Conservation (phyloP, 2,888 invertebrate species). For the Synergus laeviventris region DNA sequence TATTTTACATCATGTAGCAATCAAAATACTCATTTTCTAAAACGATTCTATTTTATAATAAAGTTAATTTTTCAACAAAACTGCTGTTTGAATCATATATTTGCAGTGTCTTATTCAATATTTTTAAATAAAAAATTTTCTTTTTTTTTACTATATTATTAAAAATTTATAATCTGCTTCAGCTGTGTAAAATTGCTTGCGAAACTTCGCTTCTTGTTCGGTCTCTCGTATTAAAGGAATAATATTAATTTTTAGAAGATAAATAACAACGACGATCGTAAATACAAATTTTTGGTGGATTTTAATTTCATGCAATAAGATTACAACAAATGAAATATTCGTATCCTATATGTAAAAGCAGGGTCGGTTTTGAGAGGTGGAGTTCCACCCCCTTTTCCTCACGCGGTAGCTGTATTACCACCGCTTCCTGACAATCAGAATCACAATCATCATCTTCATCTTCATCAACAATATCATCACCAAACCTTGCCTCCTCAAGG, state of each 20-base stretch:
- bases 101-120: neutral
- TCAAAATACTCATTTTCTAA: too few relatives aligned
- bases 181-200: conserved; percentile 16
- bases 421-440: conserved; percentile 76
- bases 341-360: conserved; percentile 59
- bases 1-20: neutral
- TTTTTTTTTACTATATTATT: neutral
- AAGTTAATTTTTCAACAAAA: neutral
- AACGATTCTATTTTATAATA: neutral
- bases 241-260: neutral
- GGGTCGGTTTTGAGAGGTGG: conserved; percentile 73
- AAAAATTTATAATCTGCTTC: conserved; percentile 22
- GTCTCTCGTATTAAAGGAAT: neutral
- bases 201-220: conserved; percentile 19
- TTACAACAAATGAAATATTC: conserved; percentile 4
- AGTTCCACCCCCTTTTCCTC: conserved; percentile 77
- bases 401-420: conserved; percentile 81
- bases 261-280: conserved; percentile 26
- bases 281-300: neutral
- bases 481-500: conserved; percentile 73
- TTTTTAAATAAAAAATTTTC: neutral
- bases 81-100: neutral
- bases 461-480: conserved; percentile 65
- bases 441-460: conserved; percentile 68
- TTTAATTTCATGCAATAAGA: neutral